Conservation (phyloP, 1,140 invertebrate genomes). For the Temnothorax nylanderi region DNA sequence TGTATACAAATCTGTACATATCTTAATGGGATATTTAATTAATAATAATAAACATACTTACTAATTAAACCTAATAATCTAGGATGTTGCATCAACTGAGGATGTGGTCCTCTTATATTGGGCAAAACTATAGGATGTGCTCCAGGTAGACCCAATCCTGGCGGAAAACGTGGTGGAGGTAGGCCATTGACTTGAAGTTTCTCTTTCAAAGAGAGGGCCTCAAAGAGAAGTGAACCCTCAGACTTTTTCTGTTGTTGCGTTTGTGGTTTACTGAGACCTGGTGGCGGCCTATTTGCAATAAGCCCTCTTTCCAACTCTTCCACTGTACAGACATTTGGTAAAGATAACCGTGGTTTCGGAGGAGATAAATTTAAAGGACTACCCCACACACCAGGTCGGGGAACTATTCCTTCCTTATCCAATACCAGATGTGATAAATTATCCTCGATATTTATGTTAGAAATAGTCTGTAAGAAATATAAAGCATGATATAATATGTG, state of each 20-base stretch:
- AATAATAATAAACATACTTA: slow-evolving; percentile 67
- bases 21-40: neutral
- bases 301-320: slow-evolving; percentile 86
- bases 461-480: slow-evolving; percentile 81
- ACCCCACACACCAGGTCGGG: slow-evolving; percentile 86
- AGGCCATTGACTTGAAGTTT: slow-evolving; percentile 79
- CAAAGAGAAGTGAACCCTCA: slow-evolving; percentile 75
- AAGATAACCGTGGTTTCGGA: slow-evolving; percentile 68
- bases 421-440: slow-evolving; percentile 87
- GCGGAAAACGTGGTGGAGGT: slow-evolving; percentile 82
- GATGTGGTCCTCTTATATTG: slow-evolving; percentile 80
- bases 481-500: slow-evolving; percentile 41
- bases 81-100: slow-evolving; percentile 81
- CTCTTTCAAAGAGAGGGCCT: slow-evolving; percentile 72
- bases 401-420: slow-evolving; percentile 85
- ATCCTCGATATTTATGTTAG: slow-evolving; percentile 80
- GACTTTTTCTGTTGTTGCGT: slow-evolving; percentile 79
- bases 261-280: slow-evolving; percentile 78
- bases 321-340: slow-evolving; percentile 85
- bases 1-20: neutral
- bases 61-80: slow-evolving; percentile 76
- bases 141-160: slow-evolving; percentile 73
- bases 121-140: slow-evolving; percentile 78
- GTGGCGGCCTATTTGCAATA: slow-evolving; percentile 83
- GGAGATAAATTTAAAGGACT: slow-evolving; percentile 79